phyloP scores from a whole-genome alignment of 2,888 invertebrate genomes.

The Lasioglossum villosulum region DNA sequence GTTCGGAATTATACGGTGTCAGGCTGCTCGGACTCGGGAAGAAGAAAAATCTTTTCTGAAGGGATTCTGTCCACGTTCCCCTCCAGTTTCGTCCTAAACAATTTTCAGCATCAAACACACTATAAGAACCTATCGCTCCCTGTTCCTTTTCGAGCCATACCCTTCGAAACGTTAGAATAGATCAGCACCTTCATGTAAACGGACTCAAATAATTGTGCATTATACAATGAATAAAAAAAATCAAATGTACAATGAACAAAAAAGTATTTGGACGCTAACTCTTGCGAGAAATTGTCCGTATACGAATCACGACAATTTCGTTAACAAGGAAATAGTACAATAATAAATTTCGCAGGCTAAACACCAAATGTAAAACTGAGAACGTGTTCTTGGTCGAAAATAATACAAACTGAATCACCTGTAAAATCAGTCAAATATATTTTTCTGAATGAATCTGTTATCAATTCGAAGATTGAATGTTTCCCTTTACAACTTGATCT shows the following conservation, averaged over 20 bases:
- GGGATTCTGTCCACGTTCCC: slow-evolving; percentile 2
- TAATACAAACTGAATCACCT: too few relatives aligned
- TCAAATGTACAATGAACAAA: not conserved
- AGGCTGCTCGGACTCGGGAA: slow-evolving; percentile 12
- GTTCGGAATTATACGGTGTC: slow-evolving; percentile 43
- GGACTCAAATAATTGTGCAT: not conserved
- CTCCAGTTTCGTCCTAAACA: not conserved
- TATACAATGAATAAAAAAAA: not conserved
- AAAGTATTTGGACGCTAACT: not conserved
- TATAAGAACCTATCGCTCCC: not conserved
- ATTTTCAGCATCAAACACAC: not conserved
- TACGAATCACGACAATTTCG: too few relatives aligned
- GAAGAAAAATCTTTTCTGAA: not conserved
- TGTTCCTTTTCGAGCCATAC: not conserved
- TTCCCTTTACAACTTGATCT: too few relatives aligned
- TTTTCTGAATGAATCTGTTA: too few relatives aligned
- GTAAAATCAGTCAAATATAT: too few relatives aligned
- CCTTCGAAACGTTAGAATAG: not conserved
- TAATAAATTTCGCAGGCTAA: not conserved
- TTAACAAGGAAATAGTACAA: not conserved
- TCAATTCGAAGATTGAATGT: too few relatives aligned
- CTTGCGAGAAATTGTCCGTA: too few relatives aligned
- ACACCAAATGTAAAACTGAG: too few relatives aligned
- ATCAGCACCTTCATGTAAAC: not conserved
- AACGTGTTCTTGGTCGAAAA: too few relatives aligned